Evolutionary conservation across 2,797 vertebrate genomes (phyloP), one percentile per base, ranked within the genome.

Genomic region (Lacerta viridis): DNA sequence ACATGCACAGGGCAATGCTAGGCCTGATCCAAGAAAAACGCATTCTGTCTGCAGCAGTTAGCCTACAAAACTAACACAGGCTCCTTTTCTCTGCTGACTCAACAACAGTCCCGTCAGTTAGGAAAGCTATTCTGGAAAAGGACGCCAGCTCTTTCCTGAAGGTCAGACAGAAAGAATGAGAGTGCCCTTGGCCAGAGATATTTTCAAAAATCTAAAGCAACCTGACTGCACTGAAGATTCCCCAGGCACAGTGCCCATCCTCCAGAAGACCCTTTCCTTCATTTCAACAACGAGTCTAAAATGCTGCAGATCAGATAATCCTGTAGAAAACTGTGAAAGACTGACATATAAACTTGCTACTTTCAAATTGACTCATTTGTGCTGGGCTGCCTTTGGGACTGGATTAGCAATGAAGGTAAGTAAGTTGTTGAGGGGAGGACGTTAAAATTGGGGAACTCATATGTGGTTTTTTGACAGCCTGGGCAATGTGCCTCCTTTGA

Each of bases 91-190:
- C 71, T 85, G 77, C 69, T 88, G 83, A 85, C 78, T 90, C 76
- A 77, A 77, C 78, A 71, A 36, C 77, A 39, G 59, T 59, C 71
- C 79, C 59, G 83, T 85, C 89, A 82, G 84, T 79, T 89, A 68
- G 91, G 66, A n/a, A 93, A 93, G 85, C 18, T 20, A 50, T 83
- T 69, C 84, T 69, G 74, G 80, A 87, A 90, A 79, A n/a, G 33
- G 78, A 74, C 46, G 84, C 59, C 15, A 89, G 77, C 5, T 29
- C 59, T 76, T 74, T 87, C 80, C 71, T 68, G 69, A 84, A 80
- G 71, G 5, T 74, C 79, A 90, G 61, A 61, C 82, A 89, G 66
- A 46, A 77, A 55, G 87, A 80, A 75, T 33, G 43, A 75, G 29
- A 36, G 75, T 17, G 85, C 1, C 7, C 43, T 8, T 8, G 20